Evolutionary conservation across 2,113 vertebrate genomes (phyloP).

Genomic region (Albula goreensis): DNA sequence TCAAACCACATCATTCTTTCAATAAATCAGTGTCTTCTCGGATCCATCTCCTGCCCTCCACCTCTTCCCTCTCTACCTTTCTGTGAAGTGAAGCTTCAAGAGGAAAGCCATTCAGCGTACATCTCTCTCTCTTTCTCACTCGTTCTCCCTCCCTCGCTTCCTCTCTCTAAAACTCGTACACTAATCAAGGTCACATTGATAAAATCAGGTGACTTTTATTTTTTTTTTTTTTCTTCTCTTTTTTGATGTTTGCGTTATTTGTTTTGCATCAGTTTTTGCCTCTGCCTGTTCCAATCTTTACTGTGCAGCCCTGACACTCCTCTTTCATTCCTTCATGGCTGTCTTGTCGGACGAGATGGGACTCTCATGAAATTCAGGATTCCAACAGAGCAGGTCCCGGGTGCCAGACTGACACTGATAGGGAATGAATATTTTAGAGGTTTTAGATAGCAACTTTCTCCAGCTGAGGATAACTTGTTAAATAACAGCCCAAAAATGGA

Average conservation of each 20-base stretch:
- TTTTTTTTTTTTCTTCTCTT: too few species aligned
- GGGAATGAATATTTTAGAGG: slow-evolving; percentile 25
- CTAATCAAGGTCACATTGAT: slow-evolving; percentile 37
- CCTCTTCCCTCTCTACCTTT: not conserved
- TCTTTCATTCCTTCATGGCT: slow-evolving; percentile 21
- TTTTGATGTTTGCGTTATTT: not conserved
- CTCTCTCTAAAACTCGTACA: slow-evolving; percentile 25
- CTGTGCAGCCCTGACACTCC: not conserved
- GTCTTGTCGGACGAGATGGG: not conserved
- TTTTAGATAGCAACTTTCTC: slow-evolving; percentile 14
- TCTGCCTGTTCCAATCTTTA: not conserved
- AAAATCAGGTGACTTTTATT: slow-evolving; percentile 11
- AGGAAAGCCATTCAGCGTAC: not conserved
- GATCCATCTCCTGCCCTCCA: slow-evolving; percentile 41
- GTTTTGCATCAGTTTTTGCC: not conserved
- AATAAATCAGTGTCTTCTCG: slow-evolving; percentile 52
- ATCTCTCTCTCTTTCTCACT: slow-evolving; percentile 5
- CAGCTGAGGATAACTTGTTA: slow-evolving; percentile 7
- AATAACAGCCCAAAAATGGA: not conserved
- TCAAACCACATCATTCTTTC: slow-evolving; percentile 51
- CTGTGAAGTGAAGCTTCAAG: not conserved
- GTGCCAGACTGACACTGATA: slow-evolving; percentile 14
- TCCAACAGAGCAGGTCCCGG: slow-evolving; percentile 1
- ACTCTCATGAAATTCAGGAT: slow-evolving; percentile 11
- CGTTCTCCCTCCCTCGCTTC: not conserved